A percentile compares a stretch with the other conserved stretches of the same genome.
These are phyloP conservation scores for Sander vitreus DNA, from an alignment of 2,113 vertebrate genomes.

Conservation along the genomic window DNA sequence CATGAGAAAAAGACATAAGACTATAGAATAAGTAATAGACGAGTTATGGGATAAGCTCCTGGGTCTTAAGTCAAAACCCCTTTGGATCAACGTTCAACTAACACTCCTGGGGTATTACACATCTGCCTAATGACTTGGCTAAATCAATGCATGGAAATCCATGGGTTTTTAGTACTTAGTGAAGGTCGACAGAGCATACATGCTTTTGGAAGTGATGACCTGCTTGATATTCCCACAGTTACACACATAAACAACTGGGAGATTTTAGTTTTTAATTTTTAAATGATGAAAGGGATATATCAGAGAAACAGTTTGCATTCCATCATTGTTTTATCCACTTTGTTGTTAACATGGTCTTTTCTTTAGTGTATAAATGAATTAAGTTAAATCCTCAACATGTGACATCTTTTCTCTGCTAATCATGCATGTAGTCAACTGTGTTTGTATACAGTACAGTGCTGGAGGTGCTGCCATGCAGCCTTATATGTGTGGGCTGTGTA, in stretches of 20 bases:
- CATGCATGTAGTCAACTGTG: not conserved
- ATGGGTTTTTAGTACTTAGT: constrained; percentile 36
- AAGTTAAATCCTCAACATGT: not conserved
- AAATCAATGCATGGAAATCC: constrained; percentile 19
- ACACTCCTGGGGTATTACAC: constrained; percentile 24
- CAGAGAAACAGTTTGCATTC: not conserved
- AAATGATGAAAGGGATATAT: not conserved
- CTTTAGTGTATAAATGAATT: not conserved
- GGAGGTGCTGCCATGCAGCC: constrained; percentile 50
- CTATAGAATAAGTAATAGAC: constrained; percentile 9
- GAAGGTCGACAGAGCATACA: constrained; percentile 20
- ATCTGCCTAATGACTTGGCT: constrained; percentile 13
- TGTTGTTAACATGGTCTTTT: not conserved
- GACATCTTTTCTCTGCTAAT: not conserved
- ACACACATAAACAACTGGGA: constrained; percentile 5
- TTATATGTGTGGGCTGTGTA: constrained; percentile 29
- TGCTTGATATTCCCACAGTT: constrained; percentile 10
- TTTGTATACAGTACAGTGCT: constrained; percentile 33
- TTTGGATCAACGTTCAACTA: constrained; percentile 29
- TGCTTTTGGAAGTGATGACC: constrained; percentile 4
- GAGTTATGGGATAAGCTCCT: constrained; percentile 7
- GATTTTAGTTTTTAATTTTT: not conserved
- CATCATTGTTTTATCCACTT: not conserved
- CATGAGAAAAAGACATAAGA: constrained; percentile 4
- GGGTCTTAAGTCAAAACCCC: constrained; percentile 14